Evolutionary conservation across 2,797 vertebrate genomes (phyloP).

Genomic region (Zenarchopterus dispar): DNA sequence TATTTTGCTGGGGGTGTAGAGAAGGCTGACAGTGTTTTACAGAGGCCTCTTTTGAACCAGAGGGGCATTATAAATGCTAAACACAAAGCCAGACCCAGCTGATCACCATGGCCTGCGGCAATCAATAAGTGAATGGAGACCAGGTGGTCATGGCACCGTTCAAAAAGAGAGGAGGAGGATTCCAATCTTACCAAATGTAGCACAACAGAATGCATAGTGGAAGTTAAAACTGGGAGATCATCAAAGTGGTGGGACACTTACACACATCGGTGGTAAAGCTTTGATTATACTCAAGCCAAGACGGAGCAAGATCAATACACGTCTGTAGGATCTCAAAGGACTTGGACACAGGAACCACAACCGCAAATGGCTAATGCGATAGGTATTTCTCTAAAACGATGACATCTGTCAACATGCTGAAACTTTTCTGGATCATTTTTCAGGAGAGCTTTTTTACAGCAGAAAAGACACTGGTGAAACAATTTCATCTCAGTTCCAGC

Average conservation of each 20-base stretch:
- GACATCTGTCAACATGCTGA: not conserved
- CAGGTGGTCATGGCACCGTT: slow-evolving; percentile 74
- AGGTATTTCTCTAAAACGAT: not conserved
- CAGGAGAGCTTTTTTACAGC: too few relatives aligned
- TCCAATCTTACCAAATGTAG: slow-evolving; percentile 42
- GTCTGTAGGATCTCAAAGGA: slow-evolving; percentile 35
- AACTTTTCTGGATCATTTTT: too few relatives aligned
- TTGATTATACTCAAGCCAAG: slow-evolving; percentile 54
- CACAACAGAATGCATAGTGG: slow-evolving; percentile 53
- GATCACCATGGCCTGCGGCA: slow-evolving; percentile 74
- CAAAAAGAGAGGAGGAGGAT: slow-evolving; percentile 62
- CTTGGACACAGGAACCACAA: slow-evolving; percentile 7
- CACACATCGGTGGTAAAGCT: slow-evolving; percentile 45
- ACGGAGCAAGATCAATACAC: slow-evolving; percentile 57
- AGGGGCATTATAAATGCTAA: slow-evolving; percentile 75
- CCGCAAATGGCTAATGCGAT: slow-evolving; percentile 5
- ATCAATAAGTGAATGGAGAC: slow-evolving; percentile 78
- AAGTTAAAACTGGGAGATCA: slow-evolving; percentile 53
- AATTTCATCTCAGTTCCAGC: too few relatives aligned
- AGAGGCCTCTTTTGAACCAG: slow-evolving; percentile 64
- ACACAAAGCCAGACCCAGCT: slow-evolving; percentile 72
- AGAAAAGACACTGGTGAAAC: too few relatives aligned
- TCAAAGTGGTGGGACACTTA: slow-evolving; percentile 54
- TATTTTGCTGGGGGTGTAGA: slow-evolving; percentile 48
- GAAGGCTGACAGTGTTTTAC: slow-evolving; percentile 56